Evolutionary conservation across 2,888 invertebrate species (phyloP), one percentile per base, ranked within the genome.

Genomic region (Morpho helenor): DNA sequence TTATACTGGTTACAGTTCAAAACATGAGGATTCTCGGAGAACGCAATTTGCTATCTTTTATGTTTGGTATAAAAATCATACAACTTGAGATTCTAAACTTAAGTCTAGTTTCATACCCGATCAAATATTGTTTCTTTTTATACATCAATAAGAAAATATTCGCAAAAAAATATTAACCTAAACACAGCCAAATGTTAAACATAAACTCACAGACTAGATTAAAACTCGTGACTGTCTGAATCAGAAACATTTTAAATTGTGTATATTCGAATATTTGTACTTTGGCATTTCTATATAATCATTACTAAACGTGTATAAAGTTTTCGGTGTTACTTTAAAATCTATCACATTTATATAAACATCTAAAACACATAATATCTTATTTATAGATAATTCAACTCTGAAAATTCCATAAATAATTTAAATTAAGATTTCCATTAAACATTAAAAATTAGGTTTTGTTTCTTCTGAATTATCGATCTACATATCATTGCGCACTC

Each of bases 181-280:
- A 79, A 84, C 87, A 87, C 87, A 88, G 87, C 87, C 87, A 76
- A 74, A 83, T 74, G 80, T 69, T 71, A 87, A 78, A 68, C 62
- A 64, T 10, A 55, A 49, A 57, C 49, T 46, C 41, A 52, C 41
- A 58, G 64, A 67, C 68, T 71, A 67, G 71, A 57, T 46, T 46
- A 42, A 59, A 50, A 59, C 41, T 56, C n/a, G 49, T 49, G 31
- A n/a, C 8, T 43, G 45, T 60, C 31, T 31, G 31, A 31, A 2
- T 31, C 2, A 31, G 5, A 31, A 52, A 61, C 59, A 59, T 59
- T 56, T 59, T 60, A 48, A 52, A 47, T 52, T 60, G 52, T 63
- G 59, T 63, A 48, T 54, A 48, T 54, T 54, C 54, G 42, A 54
- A 54, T 48, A 61, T 65, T 68, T 68, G 67, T 68, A 67, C 67